Conservation (phyloP, 1,140 invertebrate genomes). For the Drosophila triauraria region DNA sequence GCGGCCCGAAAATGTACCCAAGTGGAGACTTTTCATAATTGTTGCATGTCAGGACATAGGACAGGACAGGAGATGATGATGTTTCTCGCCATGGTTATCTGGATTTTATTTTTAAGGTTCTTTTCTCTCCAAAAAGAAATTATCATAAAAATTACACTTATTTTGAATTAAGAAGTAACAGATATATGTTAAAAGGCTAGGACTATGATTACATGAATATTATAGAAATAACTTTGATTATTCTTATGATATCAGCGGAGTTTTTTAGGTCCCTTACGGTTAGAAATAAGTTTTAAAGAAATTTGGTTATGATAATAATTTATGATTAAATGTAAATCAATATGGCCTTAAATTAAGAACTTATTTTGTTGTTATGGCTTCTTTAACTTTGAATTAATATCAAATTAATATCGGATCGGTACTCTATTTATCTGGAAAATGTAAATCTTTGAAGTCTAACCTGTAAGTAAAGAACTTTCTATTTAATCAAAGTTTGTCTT, state of each 20-base stretch:
- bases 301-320: too few relatives aligned
- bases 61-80: slow-evolving; percentile 26
- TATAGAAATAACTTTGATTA: neutral
- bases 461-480: too few relatives aligned
- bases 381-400: too few relatives aligned
- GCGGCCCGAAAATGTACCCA: slow-evolving; percentile 8
- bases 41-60: slow-evolving; percentile 61
- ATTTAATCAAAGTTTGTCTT: too few relatives aligned
- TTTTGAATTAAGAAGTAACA: neutral
- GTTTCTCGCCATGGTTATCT: slow-evolving; percentile 1
- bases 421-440: too few relatives aligned
- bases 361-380: too few relatives aligned
- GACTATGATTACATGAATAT: neutral
- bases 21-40: slow-evolving; percentile 78
- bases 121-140: neutral
- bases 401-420: too few relatives aligned
- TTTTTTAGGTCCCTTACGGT: neutral
- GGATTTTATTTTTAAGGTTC: neutral
- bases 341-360: too few relatives aligned
- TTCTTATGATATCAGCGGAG: too few relatives aligned
- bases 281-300: too few relatives aligned
- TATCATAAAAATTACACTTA: neutral
- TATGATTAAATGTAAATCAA: too few relatives aligned
- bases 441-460: too few relatives aligned
- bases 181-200: neutral